Conservation (phyloP, 2,888 invertebrate species). For the Phymatocera aterrima region DNA sequence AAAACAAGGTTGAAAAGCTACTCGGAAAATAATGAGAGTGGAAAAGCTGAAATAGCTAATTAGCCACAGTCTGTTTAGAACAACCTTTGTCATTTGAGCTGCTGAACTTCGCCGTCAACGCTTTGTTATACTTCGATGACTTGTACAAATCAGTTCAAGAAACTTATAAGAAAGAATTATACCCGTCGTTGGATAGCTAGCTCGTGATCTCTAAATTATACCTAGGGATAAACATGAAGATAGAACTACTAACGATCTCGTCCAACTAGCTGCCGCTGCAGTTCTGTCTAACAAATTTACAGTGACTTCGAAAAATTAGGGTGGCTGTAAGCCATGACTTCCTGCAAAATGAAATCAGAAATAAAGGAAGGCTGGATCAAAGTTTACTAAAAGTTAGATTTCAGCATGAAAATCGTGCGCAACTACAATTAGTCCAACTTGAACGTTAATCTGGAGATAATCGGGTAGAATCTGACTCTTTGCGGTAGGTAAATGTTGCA, state of each 20-base stretch:
- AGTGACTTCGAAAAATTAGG: neutral
- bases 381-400: neutral
- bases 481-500: constrained; percentile 14
- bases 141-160: neutral
- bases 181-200: neutral
- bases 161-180: neutral
- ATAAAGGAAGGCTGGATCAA: neutral
- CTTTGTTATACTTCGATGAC: neutral
- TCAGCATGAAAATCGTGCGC: neutral
- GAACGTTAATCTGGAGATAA: constrained; percentile 36
- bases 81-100: neutral
- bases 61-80: neutral
- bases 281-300: neutral
- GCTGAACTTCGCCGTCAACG: constrained; percentile 8
- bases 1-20: neutral
- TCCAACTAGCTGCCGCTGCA: neutral
- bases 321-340: neutral
- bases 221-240: neutral
- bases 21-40: constrained; percentile 10
- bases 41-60: neutral
- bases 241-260: too few relatives aligned
- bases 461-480: neutral
- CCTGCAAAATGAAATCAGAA: neutral
- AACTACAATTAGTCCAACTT: constrained; percentile 9
- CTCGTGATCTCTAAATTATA: neutral